Evolutionary conservation across 2,888 invertebrate genomes (phyloP).

Genomic region (Anaspis maculata): DNA sequence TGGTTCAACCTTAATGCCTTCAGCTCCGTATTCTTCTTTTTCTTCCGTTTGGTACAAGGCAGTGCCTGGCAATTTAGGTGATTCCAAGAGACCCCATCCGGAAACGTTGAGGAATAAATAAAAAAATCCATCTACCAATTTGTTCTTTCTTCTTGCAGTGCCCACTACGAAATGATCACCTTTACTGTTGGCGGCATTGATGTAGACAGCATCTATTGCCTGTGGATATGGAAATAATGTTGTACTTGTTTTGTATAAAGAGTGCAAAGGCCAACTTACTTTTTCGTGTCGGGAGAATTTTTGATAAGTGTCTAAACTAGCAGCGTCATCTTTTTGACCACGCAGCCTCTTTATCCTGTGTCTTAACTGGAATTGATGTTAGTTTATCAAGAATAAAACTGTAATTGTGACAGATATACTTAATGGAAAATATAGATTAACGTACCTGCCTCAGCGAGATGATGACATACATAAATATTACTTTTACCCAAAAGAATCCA

Average conservation of each 20-base stretch:
- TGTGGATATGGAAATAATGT: slow-evolving; percentile 29
- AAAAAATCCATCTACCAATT: slow-evolving; percentile 54
- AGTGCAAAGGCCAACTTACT: slow-evolving; percentile 31
- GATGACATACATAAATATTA: slow-evolving; percentile 47
- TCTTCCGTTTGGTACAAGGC: slow-evolving; percentile 43
- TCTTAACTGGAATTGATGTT: slow-evolving; percentile 4
- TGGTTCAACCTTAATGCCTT: slow-evolving; percentile 53
- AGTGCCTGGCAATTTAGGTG: slow-evolving; percentile 55
- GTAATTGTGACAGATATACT: too few relatives aligned
- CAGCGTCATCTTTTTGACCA: slow-evolving; percentile 27
- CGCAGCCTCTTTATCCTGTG: slow-evolving; percentile 10
- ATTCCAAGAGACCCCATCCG: slow-evolving; percentile 51
- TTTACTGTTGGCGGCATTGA: slow-evolving; percentile 52
- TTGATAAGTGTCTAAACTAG: slow-evolving; percentile 49
- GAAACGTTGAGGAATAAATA: slow-evolving; percentile 48
- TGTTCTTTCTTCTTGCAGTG: slow-evolving; percentile 49
- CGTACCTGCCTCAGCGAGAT: too few relatives aligned
- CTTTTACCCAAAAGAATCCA: slow-evolving; percentile 47
- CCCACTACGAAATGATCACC: slow-evolving; percentile 55
- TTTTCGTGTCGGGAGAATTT: slow-evolving; percentile 45
- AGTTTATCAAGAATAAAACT: too few relatives aligned
- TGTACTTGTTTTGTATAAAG: not conserved
- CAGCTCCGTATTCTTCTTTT: slow-evolving; percentile 49
- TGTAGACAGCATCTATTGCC: slow-evolving; percentile 62
- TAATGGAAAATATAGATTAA: too few relatives aligned